These are phyloP conservation scores for Hirundo rustica DNA, from an alignment of 2,797 vertebrate genomes.

Conservation along the genomic window DNA sequence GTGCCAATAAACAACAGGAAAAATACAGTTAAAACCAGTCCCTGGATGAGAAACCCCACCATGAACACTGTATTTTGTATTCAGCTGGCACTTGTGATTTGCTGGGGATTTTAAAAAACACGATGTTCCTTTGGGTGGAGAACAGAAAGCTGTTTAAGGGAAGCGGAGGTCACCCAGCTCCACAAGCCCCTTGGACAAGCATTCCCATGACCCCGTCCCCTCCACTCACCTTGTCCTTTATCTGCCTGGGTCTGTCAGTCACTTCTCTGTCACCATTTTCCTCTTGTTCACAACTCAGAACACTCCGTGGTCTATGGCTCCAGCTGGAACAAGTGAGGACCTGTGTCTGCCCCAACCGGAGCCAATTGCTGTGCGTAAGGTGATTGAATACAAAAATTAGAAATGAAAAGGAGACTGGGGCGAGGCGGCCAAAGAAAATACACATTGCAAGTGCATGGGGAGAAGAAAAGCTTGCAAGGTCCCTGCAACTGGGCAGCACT, in stretches of 20 bases:
- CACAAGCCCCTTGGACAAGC: rapidly evolving
- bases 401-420: constrained; percentile 31
- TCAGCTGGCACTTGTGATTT: not conserved
- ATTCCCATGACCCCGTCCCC: not conserved
- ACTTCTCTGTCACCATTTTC: not conserved
- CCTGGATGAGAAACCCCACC: not conserved
- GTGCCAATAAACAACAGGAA: constrained; percentile 17
- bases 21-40: not conserved
- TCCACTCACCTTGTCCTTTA: not conserved
- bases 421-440: constrained; percentile 66
- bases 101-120: not conserved
- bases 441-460: not conserved
- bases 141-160: not conserved
- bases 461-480: constrained; percentile 59
- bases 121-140: not conserved
- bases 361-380: constrained; percentile 45
- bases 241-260: not conserved
- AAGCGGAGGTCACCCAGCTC: not conserved
- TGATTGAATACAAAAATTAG: constrained; percentile 48
- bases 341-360: constrained; percentile 44
- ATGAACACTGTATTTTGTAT: not conserved
- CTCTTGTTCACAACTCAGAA: not conserved
- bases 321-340: constrained; percentile 50
- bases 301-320: not conserved
- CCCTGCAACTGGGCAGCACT: constrained; percentile 11